Base-by-base conservation (phyloP, 2,888 invertebrate species). In the Netelia inedita region DNA sequence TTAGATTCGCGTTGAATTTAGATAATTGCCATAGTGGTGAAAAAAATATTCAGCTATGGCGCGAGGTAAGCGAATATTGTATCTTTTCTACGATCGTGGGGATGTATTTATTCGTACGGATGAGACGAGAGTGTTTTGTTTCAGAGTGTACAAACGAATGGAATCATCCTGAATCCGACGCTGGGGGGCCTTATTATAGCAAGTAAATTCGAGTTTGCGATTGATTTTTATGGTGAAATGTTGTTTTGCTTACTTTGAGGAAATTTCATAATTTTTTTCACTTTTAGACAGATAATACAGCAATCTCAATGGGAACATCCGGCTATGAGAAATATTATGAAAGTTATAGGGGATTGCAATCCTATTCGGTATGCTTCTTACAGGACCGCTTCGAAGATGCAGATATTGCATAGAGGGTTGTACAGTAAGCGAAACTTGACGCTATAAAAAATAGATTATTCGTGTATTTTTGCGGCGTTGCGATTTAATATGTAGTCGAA, bases 291-390 rank as follows among this genome's bases (percentile, higher is more conserved):
- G 89, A 88, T 89, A 5, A 94, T 94, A 16, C 94, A 95, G 65
- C 92, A 93, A 76, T 94, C 95, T 87, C 95, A 95, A 88, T 95
- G 95, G 94, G 95, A 96, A 89, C 95, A 96, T 91, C 96, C 96
- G 21, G 94, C 95, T 85, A 96, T 95, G 94, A 91, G 93, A 53
- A 95, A 95, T 87, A 94, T 96, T 16, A 94, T 95, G 90, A 94
- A 95, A 86, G 94, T 94, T 57, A 92, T 96, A 35, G 95, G 96
- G 87, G 95, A 95, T 80, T 96, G 95, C 89, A 96, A 96, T 90
- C 95, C 94, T 68, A 96, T 97, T 83, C 96, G 96, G 91, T 97
- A 97, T 94, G 96, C 96, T 85, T 96, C 96, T 1, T 97, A 98
- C 91, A 95, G 97, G 87, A 95, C 97, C 83, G 97, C 97, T 16